A percentile compares a stretch with the other conserved stretches of the same genome.
Evolutionary conservation across 2,888 invertebrate species (phyloP).

Genomic region (Antheraea yamamai): DNA sequence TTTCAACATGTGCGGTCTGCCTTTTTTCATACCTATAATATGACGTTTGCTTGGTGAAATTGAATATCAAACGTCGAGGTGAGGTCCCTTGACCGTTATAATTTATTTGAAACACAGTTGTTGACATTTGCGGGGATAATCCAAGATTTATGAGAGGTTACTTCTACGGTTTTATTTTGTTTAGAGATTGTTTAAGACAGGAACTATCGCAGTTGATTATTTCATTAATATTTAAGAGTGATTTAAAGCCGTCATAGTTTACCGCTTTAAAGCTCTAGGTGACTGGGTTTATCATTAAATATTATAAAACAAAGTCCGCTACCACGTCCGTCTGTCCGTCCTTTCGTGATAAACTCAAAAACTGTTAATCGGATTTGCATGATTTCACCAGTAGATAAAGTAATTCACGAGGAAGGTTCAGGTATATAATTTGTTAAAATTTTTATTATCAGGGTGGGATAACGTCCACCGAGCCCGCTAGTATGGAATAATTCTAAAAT

Average conservation of each 20-base stretch:
- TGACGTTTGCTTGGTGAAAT: constrained; percentile 31
- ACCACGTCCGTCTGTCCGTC: too few relatives aligned
- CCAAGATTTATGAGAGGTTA: background rate
- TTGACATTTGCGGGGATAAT: background rate
- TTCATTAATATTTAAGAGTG: background rate
- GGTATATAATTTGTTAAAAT: too few relatives aligned
- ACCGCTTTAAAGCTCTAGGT: too few relatives aligned
- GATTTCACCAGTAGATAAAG: too few relatives aligned
- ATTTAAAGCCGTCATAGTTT: too few relatives aligned
- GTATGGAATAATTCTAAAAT: background rate
- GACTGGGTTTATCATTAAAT: too few relatives aligned
- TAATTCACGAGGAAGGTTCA: too few relatives aligned
- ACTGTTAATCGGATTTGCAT: too few relatives aligned
- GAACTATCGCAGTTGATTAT: background rate
- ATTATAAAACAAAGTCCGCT: too few relatives aligned
- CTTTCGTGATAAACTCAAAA: too few relatives aligned
- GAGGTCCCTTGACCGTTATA: background rate
- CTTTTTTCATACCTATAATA: constrained; percentile 41
- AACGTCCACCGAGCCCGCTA: too few relatives aligned
- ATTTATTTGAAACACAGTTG: constrained; percentile 7
- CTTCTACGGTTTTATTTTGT: background rate
- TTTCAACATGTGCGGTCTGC: constrained; percentile 48
- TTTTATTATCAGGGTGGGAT: too few relatives aligned
- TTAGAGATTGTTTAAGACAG: background rate
- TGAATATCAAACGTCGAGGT: constrained; percentile 18